These are phyloP conservation scores for Bombus consobrinus DNA, from an alignment of 1,140 invertebrate genomes.

Conservation along the genomic window DNA sequence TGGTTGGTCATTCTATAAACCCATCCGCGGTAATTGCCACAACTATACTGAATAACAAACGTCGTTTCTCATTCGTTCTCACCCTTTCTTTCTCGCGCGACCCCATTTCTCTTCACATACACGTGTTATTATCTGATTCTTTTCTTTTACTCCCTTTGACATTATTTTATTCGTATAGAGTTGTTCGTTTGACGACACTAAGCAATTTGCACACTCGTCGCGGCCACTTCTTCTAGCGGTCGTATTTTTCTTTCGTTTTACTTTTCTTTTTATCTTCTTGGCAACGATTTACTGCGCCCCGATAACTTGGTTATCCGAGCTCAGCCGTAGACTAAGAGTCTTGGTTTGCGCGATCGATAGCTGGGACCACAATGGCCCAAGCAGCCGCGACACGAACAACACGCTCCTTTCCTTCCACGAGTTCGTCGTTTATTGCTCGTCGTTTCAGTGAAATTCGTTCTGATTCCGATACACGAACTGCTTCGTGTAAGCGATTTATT, in stretches of 20 bases:
- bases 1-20: slow-evolving; percentile 57
- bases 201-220: slow-evolving; percentile 38
- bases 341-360: slow-evolving; percentile 20
- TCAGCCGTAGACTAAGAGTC: not conserved
- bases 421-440: not conserved
- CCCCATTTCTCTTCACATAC: not conserved
- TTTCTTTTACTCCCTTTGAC: not conserved
- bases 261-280: not conserved
- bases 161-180: not conserved
- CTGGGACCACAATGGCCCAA: not conserved
- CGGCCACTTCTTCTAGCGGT: not conserved
- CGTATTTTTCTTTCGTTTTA: not conserved
- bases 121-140: not conserved
- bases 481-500: not conserved
- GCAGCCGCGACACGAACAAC: not conserved
- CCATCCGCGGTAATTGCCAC: slow-evolving; percentile 59
- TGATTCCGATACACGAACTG: not conserved
- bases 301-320: slow-evolving; percentile 16
- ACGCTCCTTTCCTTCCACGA: not conserved
- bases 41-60: slow-evolving; percentile 34
- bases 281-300: slow-evolving; percentile 7
- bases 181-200: too few relatives aligned
- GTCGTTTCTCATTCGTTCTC: slow-evolving; percentile 10
- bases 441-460: not conserved
- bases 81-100: not conserved